A percentile compares a stretch with the other conserved stretches of the same genome.
Evolutionary conservation across 2,888 invertebrate species (phyloP).

Genomic region (Nephrotoma guestfalica): DNA sequence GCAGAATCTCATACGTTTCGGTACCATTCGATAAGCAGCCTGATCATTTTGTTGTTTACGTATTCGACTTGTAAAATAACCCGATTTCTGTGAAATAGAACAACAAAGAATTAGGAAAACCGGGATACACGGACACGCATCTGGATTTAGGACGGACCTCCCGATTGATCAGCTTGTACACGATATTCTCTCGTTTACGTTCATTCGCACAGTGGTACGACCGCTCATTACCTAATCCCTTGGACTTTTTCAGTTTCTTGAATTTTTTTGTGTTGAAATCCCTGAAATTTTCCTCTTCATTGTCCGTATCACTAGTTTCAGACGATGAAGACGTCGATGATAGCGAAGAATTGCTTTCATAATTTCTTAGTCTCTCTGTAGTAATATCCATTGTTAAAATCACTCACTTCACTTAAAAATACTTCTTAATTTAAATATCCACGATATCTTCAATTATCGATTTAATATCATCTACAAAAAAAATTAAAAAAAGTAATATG

Average conservation of each 20-base stretch:
- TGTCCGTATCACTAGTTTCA: not conserved
- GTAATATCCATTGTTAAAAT: not conserved
- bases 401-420: not conserved
- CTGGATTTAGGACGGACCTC: constrained; percentile 35
- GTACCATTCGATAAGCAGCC: constrained; percentile 36
- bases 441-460: not conserved
- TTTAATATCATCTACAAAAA: not conserved
- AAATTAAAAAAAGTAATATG: not conserved
- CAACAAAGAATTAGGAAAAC: not conserved
- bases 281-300: not conserved
- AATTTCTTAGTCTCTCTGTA: not conserved
- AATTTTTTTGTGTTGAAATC: not conserved
- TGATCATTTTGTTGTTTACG: constrained; percentile 35
- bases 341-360: not conserved
- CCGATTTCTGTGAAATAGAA: constrained; percentile 32
- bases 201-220: not conserved
- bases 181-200: constrained; percentile 19
- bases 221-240: not conserved
- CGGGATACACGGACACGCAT: constrained; percentile 15
- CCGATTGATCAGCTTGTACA: constrained; percentile 42
- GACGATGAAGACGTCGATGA: not conserved
- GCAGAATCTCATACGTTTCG: constrained; percentile 42
- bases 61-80: constrained; percentile 35
- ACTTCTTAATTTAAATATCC: not conserved
- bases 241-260: not conserved